phyloP scores from a whole-genome alignment of 2,888 invertebrate species.

The Acanthococcus lagerstroemiae region DNA sequence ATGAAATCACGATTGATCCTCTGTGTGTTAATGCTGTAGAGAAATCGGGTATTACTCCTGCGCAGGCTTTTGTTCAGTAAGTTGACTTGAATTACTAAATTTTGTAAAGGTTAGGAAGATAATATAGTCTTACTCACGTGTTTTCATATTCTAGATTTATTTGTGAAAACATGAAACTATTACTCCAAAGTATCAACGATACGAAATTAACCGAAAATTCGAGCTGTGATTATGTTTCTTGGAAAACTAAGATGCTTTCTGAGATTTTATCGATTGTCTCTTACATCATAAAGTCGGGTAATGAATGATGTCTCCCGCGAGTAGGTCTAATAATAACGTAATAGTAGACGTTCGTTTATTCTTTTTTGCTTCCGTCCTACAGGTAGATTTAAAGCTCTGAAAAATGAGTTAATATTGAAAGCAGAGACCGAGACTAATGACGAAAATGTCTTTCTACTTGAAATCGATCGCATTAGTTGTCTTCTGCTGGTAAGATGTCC shows the following conservation, averaged over 20 bases:
- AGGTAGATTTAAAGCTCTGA: conserved; percentile 9
- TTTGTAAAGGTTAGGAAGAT: too few relatives aligned
- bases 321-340: too few relatives aligned
- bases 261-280: conserved; percentile 31
- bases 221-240: conserved; percentile 5
- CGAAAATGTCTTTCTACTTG: too few relatives aligned
- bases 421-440: too few relatives aligned
- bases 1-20: conserved; percentile 1
- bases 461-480: not conserved
- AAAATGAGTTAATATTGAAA: too few relatives aligned
- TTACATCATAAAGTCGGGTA: conserved; percentile 32
- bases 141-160: too few relatives aligned
- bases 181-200: conserved; percentile 16
- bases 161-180: conserved; percentile 24
- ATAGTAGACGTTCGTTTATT: too few relatives aligned
- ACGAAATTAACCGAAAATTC: conserved; percentile 17
- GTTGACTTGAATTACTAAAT: too few relatives aligned
- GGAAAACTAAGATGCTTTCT: too few relatives aligned
- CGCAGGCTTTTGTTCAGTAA: conserved; percentile 17
- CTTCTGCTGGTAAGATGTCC: conserved; percentile 1
- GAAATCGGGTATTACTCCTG: not conserved
- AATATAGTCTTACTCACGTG: too few relatives aligned
- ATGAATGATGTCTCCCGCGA: too few relatives aligned
- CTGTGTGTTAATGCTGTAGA: conserved; percentile 4
- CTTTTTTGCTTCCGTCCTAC: too few relatives aligned